phyloP scores from a whole-genome alignment of 1,140 invertebrate genomes.

The Acromyrmex heyeri region DNA sequence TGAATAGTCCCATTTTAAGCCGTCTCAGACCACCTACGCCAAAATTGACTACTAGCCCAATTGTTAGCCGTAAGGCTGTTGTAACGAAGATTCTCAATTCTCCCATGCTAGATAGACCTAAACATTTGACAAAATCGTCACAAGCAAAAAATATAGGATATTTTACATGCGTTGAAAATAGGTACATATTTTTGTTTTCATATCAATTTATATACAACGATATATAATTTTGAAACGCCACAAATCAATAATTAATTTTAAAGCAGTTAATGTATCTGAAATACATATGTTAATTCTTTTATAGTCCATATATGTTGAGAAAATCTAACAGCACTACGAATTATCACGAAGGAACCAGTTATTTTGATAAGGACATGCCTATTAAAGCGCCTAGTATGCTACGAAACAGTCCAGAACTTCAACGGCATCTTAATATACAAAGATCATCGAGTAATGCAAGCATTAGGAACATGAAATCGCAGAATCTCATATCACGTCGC shows the following conservation, averaged over 20 bases:
- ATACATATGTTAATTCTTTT: constrained; percentile 20
- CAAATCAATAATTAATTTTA: not conserved
- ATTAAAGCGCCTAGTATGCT: constrained; percentile 59
- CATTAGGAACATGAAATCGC: constrained; percentile 77
- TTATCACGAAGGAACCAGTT: constrained; percentile 74
- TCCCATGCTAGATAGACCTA: constrained; percentile 76
- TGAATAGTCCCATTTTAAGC: constrained; percentile 78
- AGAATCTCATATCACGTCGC: constrained; percentile 69
- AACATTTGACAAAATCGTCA: constrained; percentile 73
- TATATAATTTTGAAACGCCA: constrained; percentile 8
- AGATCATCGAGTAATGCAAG: constrained; percentile 79
- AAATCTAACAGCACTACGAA: constrained; percentile 80
- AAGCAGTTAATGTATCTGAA: not conserved
- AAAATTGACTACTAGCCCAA: constrained; percentile 80
- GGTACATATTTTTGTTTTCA: constrained; percentile 52
- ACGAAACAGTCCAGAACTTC: constrained; percentile 74
- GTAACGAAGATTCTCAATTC: constrained; percentile 75
- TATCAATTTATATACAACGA: not conserved
- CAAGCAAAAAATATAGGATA: constrained; percentile 80
- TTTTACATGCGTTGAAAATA: constrained; percentile 80
- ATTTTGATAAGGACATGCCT: constrained; percentile 69
- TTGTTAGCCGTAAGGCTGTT: constrained; percentile 75
- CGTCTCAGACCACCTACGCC: constrained; percentile 77
- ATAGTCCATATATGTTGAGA: constrained; percentile 80
- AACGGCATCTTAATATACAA: constrained; percentile 76